These are phyloP conservation scores for Pentalonia nigronervosa DNA, from an alignment of 1,140 invertebrate genomes.

Conservation along the genomic window DNA sequence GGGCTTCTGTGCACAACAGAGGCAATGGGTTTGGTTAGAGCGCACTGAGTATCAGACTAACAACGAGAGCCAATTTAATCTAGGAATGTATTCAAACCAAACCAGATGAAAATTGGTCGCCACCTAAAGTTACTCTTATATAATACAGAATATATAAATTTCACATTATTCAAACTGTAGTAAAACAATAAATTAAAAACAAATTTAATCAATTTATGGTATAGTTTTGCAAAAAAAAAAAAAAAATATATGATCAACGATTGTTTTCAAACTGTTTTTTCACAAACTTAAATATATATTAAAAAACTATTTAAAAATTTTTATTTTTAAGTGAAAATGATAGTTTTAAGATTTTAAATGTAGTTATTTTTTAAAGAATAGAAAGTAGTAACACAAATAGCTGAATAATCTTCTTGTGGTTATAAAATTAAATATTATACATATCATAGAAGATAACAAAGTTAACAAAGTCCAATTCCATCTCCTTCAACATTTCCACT, in stretches of 20 bases:
- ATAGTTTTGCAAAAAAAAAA: background rate
- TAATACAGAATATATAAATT: background rate
- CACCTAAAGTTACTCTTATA: background rate
- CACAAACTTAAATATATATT: background rate
- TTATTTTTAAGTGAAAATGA: background rate
- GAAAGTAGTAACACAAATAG: background rate
- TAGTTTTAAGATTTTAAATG: background rate
- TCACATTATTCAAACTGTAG: background rate
- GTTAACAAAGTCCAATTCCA: slow-evolving; percentile 46
- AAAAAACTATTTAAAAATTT: background rate
- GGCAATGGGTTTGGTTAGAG: background rate
- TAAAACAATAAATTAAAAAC: background rate
- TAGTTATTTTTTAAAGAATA: background rate
- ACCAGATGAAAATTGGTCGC: background rate
- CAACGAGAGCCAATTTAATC: background rate
- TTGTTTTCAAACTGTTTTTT: background rate
- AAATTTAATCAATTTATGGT: background rate
- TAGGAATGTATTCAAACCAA: background rate
- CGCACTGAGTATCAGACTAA: background rate
- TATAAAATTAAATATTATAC: background rate
- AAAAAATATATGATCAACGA: no score
- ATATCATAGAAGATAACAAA: background rate
- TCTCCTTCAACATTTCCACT: slow-evolving; percentile 37
- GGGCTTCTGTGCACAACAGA: fast-evolving
- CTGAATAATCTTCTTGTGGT: background rate